These are phyloP conservation scores for Eupithecia exiguata DNA, from an alignment of 2,888 invertebrate genomes.

Conservation along the genomic window DNA sequence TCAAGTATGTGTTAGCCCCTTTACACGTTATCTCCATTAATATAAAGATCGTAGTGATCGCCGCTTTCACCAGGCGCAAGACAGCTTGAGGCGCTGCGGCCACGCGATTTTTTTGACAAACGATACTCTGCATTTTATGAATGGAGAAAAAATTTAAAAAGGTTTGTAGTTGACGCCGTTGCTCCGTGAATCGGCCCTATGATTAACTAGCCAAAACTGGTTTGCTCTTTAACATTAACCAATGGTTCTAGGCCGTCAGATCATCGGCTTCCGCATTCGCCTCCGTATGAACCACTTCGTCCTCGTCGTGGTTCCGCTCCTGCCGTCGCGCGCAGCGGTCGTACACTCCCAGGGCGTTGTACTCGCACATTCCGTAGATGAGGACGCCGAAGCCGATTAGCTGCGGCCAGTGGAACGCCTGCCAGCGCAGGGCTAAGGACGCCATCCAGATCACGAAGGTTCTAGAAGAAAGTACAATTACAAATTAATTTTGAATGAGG, in stretches of 20 bases:
- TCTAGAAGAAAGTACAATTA: slow-evolving; percentile 66
- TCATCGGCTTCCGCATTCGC: not conserved
- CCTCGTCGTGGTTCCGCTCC: slow-evolving; percentile 43
- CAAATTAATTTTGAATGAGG: too few relatives aligned
- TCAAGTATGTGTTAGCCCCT: too few relatives aligned
- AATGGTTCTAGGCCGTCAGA: not conserved
- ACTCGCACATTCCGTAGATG: slow-evolving; percentile 91
- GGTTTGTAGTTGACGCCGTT: not conserved
- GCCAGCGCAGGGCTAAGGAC: slow-evolving; percentile 90
- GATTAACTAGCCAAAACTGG: not conserved
- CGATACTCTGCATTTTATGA: not conserved
- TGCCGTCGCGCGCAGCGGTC: slow-evolving; percentile 43
- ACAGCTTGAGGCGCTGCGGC: too few relatives aligned
- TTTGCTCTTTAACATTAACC: not conserved
- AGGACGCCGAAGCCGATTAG: slow-evolving; percentile 90
- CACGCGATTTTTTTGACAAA: not conserved
- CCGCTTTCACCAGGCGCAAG: too few relatives aligned
- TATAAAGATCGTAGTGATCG: too few relatives aligned
- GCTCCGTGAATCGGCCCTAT: not conserved
- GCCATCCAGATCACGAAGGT: slow-evolving; percentile 96
- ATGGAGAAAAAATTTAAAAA: not conserved
- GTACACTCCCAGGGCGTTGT: slow-evolving; percentile 86
- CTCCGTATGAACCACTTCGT: slow-evolving; percentile 48
- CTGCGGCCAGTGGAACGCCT: slow-evolving; percentile 91
- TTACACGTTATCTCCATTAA: too few relatives aligned